Base-by-base conservation (phyloP, 2,888 invertebrate genomes). In the Brachypterus glaber region DNA sequence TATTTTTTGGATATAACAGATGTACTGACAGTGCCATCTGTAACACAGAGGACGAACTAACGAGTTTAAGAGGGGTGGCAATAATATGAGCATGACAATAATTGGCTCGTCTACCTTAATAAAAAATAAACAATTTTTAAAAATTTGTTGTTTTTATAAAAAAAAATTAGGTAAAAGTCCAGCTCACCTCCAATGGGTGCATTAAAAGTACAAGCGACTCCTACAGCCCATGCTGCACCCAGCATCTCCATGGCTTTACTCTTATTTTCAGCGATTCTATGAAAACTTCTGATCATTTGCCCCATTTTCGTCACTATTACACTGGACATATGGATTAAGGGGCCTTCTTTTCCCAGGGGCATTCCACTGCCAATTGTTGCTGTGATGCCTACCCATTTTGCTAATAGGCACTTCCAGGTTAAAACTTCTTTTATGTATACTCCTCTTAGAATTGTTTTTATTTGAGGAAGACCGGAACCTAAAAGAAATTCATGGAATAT, bases 311-410 rank as follows among this genome's bases (percentile, higher is more conserved):
- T 82, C 2, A 95, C 95, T 44, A 91, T 86, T 66, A 95, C 91
- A 56, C 91, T 91, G 48, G 95, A 91, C 58, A 97, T 91, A 70
- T 97, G 96, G 39, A 96, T 95, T 63, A 96, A 90, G 9, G 96
- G 96, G 64, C 96, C 96, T 80, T 95, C 95, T 77, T 95, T 96
- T 35, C 97, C 96, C 47, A 97, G 73, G 2, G 96, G 96, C 63
- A 97, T 74, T 14, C 95, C 95, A 53, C 91, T 90, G 16, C 95
- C 95, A 30, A 97, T 70, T 1, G 95, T 90, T 36, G 93, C 89
- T 33, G 89, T 91, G 40, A 97, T 73, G 24, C 96, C 96, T 46
- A 92, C 79, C 44, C 59, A 79, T 72, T 97, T 97, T 36, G 95
- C 88, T 41, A 96, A 74, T 41, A 97, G 71, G 1, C 95, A 93